Evolutionary conservation across 2,113 vertebrate genomes (phyloP).

Genomic region (Corythaixoides concolor): DNA sequence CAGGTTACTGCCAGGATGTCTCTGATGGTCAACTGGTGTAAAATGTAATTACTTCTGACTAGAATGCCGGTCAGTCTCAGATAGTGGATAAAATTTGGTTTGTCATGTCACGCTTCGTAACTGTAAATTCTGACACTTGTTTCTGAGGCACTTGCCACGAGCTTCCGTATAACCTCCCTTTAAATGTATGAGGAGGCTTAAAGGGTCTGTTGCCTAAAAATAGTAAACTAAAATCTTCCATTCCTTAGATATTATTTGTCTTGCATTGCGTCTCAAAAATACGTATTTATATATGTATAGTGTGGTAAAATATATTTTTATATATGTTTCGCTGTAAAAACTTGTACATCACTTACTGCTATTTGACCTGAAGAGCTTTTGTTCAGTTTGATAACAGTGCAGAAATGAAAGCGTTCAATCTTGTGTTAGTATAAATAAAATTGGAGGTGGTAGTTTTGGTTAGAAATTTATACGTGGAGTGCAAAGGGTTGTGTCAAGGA

Average conservation of each 20-base stretch:
- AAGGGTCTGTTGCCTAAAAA: not conserved
- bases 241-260: not conserved
- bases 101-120: not conserved
- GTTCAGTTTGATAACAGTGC: not conserved
- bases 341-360: not conserved
- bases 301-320: not conserved
- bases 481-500: not conserved
- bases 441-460: not conserved
- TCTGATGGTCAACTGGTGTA: not conserved
- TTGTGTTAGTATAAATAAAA: not conserved
- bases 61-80: not conserved
- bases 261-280: not conserved
- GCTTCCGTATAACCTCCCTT: not conserved
- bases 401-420: not conserved
- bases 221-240: not conserved
- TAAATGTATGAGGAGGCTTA: not conserved
- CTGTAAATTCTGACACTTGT: not conserved
- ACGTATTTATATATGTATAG: not conserved
- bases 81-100: not conserved
- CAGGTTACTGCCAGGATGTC: not conserved
- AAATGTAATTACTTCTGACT: not conserved
- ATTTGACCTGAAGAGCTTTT: not conserved
- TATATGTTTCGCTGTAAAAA: not conserved
- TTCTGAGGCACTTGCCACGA: not conserved
- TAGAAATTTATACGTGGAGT: not conserved